phyloP scores from a whole-genome alignment of 1,140 invertebrate genomes.

The Hestina assimilis region DNA sequence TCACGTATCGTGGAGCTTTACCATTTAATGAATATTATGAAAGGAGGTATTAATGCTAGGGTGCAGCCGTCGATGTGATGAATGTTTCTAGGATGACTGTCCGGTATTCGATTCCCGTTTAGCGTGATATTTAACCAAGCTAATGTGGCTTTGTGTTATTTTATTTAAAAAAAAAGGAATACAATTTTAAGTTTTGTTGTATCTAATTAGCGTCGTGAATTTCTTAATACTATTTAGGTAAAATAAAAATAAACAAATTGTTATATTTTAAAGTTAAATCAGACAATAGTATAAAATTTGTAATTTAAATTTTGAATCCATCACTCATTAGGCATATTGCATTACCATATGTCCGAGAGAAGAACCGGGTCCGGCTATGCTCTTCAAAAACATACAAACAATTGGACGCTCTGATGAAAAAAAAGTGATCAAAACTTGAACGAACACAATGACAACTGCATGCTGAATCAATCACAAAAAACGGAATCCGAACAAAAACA shows the following conservation, averaged over 20 bases:
- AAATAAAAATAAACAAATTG: not conserved
- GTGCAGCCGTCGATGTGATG: constrained; percentile 69
- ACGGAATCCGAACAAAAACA: constrained; percentile 74
- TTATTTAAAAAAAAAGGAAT: too few relatives aligned
- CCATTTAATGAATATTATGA: constrained; percentile 73
- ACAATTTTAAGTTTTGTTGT: not conserved
- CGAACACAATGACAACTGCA: constrained; percentile 76
- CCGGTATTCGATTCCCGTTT: constrained; percentile 54
- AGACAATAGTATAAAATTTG: constrained; percentile 13
- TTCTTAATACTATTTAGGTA: not conserved
- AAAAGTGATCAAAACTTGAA: constrained; percentile 66
- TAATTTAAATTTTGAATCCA: constrained; percentile 53
- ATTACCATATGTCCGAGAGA: constrained; percentile 46
- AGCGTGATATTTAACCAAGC: constrained; percentile 45
- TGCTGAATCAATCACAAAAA: constrained; percentile 76
- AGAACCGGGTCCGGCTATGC: constrained; percentile 42
- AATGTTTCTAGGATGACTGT: constrained; percentile 62
- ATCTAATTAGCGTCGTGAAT: not conserved
- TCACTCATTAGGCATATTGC: constrained; percentile 53
- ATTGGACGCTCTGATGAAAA: constrained; percentile 53
- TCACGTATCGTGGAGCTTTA: constrained; percentile 58
- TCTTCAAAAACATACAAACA: constrained; percentile 73
- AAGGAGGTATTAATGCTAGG: constrained; percentile 61
- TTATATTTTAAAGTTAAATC: not conserved
- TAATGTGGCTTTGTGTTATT: constrained; percentile 13